These are phyloP conservation scores for Dromaius novaehollandiae DNA, from an alignment of 2,113 vertebrate genomes.

Conservation along the genomic window DNA sequence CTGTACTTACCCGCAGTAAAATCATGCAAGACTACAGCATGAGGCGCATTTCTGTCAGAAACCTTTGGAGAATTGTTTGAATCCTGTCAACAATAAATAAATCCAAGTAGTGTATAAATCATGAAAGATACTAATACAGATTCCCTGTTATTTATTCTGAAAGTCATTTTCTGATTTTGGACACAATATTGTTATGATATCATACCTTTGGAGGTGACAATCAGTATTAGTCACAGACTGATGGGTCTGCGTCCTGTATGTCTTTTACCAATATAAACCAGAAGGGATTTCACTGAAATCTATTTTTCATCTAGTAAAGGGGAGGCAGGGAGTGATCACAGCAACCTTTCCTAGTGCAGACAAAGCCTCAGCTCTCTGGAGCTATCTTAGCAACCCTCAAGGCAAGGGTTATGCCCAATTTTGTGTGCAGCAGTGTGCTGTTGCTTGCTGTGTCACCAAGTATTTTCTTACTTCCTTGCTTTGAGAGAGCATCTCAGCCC, in stretches of 20 bases:
- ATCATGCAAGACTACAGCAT: conserved; percentile 86
- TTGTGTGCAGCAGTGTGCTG: background rate
- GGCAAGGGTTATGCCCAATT: background rate
- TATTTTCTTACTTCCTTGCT: background rate
- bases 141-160: background rate
- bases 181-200: background rate
- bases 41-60: conserved; percentile 67
- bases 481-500: background rate
- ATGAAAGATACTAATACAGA: background rate
- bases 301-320: background rate
- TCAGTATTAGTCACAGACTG: background rate
- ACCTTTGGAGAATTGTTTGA: conserved; percentile 51
- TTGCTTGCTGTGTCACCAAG: background rate
- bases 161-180: background rate
- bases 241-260: background rate
- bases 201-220: background rate
- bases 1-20: conserved; percentile 85
- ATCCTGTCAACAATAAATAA: conserved; percentile 66
- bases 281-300: background rate
- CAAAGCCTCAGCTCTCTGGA: background rate
- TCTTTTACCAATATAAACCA: background rate
- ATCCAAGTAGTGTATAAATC: background rate
- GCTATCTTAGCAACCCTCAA: background rate
- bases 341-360: background rate
- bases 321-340: background rate